Evolutionary conservation across 2,113 vertebrate species (phyloP), one percentile per base, ranked within the genome.

Genomic region (Cebidichthys violaceus): DNA sequence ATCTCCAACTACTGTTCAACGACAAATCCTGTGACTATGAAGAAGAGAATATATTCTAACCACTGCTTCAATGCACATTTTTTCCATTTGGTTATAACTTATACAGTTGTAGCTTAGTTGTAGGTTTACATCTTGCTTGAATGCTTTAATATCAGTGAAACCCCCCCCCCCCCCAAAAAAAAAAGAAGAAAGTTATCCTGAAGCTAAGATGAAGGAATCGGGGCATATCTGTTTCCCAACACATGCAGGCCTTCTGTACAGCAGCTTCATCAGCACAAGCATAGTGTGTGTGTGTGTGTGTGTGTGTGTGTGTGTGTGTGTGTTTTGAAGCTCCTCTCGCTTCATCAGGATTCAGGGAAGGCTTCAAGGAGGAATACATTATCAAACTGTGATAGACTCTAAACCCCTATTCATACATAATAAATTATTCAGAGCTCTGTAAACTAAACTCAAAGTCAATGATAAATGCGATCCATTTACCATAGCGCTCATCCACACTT

Each of bases 391-490:
- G 79, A 92, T 91, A 86, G 91, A 87, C 90, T 93, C 86, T 90
- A 92, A 93, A 94, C 85, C 91, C 88, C 90, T 89, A 86, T 93
- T 94, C 90, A 93, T 92, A 92, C 92, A 93, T 89, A 90, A 89
- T 94, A 93, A 92, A 94, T 94, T 92, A 94, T 94, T 94, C 94
- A 94, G 89, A 81, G 86, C 88, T 89, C 88, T 87, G 90, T 87
- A 90, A 93, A 92, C 92, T 90, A 77, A 83, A 93, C 91, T 93
- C 91, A 93, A 90, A 93, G 90, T 92, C 92, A 92, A 93, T 93
- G 92, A 94, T 92, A 92, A 93, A 93, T 90, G 88, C 70, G 77
- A 87, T 85, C 59, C 89, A 92, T 88, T 92, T 85, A 77, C 80
- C 79, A 84, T 64, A 72, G 81, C 62, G 43, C 89, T 91, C 89